These are phyloP conservation scores for Coreoperca whiteheadi DNA, from an alignment of 2,113 vertebrate genomes.

Conservation along the genomic window DNA sequence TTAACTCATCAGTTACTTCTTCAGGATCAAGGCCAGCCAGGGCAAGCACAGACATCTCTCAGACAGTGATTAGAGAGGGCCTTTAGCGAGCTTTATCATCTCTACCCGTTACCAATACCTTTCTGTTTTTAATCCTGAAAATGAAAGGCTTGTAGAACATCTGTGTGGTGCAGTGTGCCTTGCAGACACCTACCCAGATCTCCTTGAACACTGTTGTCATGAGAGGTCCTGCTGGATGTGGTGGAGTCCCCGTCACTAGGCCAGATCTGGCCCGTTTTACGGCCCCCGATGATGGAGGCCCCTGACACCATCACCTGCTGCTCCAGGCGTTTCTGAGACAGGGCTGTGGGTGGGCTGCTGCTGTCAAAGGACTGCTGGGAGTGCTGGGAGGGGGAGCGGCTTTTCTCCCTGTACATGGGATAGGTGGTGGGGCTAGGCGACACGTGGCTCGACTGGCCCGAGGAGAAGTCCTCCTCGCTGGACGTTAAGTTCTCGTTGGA, in stretches of 20 bases:
- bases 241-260: conserved; percentile 90
- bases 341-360: conserved; percentile 94
- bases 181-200: conserved; percentile 89
- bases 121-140: conserved; percentile 26
- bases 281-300: conserved; percentile 87
- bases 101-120: conserved; percentile 5
- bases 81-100: conserved; percentile 28
- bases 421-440: conserved; percentile 94
- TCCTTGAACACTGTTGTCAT: conserved; percentile 90
- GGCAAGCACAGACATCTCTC: conserved; percentile 24
- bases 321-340: conserved; percentile 90
- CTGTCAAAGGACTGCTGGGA: conserved; percentile 97
- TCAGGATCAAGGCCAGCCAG: conserved; percentile 17
- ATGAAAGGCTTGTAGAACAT: conserved; percentile 1
- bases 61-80: conserved; percentile 27
- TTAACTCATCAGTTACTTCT: conserved; percentile 50
- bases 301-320: conserved; percentile 89
- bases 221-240: conserved; percentile 84
- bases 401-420: conserved; percentile 90
- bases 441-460: conserved; percentile 94
- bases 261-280: conserved; percentile 92
- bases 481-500: conserved; percentile 99
- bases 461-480: conserved; percentile 98
- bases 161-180: conserved; percentile 15
- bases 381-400: conserved; percentile 94